Evolutionary conservation across 2,888 invertebrate species (phyloP).

Genomic region (Capitulum mitella): DNA sequence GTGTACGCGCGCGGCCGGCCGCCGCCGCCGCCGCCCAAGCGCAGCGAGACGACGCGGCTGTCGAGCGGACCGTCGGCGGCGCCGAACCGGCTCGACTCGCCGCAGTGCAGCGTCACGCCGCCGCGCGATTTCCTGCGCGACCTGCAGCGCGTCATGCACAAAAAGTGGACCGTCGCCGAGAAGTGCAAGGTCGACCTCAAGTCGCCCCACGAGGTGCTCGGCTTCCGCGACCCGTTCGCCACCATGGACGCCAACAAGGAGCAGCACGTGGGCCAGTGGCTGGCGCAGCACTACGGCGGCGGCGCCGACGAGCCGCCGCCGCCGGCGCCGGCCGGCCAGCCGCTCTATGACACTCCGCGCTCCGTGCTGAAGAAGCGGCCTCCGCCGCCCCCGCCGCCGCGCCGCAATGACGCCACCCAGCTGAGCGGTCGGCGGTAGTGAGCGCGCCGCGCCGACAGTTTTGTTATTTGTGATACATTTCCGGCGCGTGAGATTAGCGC

Average conservation of each 20-base stretch:
- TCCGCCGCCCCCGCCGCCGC: conserved; percentile 31
- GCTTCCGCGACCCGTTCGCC: conserved; percentile 55
- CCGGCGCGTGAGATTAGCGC: not conserved
- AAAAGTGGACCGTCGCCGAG: conserved; percentile 88
- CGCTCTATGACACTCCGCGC: conserved; percentile 29
- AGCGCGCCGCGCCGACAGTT: not conserved
- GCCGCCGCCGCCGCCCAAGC: conserved; percentile 56
- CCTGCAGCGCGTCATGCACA: conserved; percentile 82
- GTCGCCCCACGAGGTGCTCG: conserved; percentile 82
- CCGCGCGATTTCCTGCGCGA: conserved; percentile 71
- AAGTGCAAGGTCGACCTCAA: conserved; percentile 84
- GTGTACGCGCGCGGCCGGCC: conserved; percentile 53
- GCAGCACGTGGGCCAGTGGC: conserved; percentile 82
- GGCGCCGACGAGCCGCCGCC: conserved; percentile 67
- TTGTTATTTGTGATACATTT: conserved; percentile 23
- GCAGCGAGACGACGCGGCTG: conserved; percentile 60
- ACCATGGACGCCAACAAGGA: conserved; percentile 53
- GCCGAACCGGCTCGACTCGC: conserved; percentile 52
- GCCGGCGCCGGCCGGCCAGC: conserved; percentile 37
- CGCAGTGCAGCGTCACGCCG: conserved; percentile 40
- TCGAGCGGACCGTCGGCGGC: conserved; percentile 46
- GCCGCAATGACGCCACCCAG: conserved; percentile 28
- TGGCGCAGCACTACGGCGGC: conserved; percentile 73
- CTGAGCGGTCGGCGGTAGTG: conserved; percentile 6
- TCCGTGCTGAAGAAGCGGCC: conserved; percentile 28